Conservation (phyloP, 2,888 invertebrate species). For the Agrotis puta region DNA sequence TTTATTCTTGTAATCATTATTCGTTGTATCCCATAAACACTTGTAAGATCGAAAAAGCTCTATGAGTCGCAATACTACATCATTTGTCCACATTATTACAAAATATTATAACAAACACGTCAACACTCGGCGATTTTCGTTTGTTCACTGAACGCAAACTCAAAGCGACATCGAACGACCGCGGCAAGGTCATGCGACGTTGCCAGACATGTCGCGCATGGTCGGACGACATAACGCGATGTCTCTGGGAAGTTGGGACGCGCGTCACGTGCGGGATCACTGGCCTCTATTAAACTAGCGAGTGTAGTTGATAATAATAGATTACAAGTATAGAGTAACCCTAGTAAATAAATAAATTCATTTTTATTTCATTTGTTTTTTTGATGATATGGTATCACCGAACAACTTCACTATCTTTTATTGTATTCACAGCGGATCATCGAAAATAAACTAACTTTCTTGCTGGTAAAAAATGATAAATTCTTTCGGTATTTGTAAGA, state of each 20-base stretch:
- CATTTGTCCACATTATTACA: conserved; percentile 26
- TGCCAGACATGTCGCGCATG: conserved; percentile 20
- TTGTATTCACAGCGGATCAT: no score
- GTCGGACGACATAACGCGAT: conserved; percentile 10
- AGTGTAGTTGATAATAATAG: background rate
- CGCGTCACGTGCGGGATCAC: background rate
- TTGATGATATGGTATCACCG: background rate
- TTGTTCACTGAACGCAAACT: background rate
- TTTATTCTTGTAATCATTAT: conserved; percentile 38
- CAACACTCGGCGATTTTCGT: background rate
- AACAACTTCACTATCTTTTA: background rate
- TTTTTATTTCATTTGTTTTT: no score
- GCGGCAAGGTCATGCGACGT: conserved; percentile 13
- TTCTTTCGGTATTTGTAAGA: no score
- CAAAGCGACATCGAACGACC: background rate
- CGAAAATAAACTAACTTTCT: no score
- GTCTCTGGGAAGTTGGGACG: background rate
- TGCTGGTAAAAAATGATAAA: no score
- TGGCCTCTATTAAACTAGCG: background rate
- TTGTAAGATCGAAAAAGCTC: conserved; percentile 20
- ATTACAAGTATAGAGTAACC: no score
- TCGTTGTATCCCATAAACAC: conserved; percentile 30
- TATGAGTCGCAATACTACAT: conserved; percentile 21
- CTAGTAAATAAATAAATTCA: no score
- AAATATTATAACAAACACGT: background rate